Base-by-base conservation (phyloP, 2,888 invertebrate species). In the Stenodera caucasica region DNA sequence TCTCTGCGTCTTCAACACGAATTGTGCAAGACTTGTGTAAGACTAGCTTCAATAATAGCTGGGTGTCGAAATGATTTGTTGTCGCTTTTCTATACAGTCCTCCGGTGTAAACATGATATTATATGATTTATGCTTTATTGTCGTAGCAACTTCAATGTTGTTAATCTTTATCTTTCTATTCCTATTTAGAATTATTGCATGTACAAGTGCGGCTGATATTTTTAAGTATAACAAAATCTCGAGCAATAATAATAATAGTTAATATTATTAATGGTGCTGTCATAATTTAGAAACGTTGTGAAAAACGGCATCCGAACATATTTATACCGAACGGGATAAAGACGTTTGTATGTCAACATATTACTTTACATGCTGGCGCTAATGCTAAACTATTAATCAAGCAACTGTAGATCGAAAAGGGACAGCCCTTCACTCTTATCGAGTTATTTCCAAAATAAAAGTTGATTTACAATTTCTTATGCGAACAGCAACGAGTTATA, bases 41-140 rank as follows among this genome's bases (percentile, higher is more conserved):
- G 59, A 52, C 60, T 58, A 59, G 57, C 45, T 45, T 12, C 55
- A 59, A 60, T 73, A 74, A 73, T 72, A 69, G 71, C 63, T 64
- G 70, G 72, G 74, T 75, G 75, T 75, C 72, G 72, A 74, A 74
- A 76, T 76, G 76, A 76, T 76, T 76, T 75, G 74, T 75, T 67
- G 69, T 65, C 62, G 66, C 66, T 68, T 65, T 63, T 64, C 64
- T 58, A 60, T 67, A 65, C 64, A 61, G 66, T 66, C 62, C 61
- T 60, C 61, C 54, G 66, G 57, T 64, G 63, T 65, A 61, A 69
- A 68, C 62, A 68, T 64, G 64, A 67, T 70, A 68, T 69, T 69
- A 66, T 66, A 69, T 70, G 72, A 74, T 71, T 72, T 72, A 70
- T 70, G 71, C 69, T 68, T 71, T 70, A 68, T 57, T 59, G 65